A percentile compares a stretch with the other conserved stretches of the same genome.
Evolutionary conservation across 2,888 invertebrate species (phyloP).

Genomic region (Dynastes maya): DNA sequence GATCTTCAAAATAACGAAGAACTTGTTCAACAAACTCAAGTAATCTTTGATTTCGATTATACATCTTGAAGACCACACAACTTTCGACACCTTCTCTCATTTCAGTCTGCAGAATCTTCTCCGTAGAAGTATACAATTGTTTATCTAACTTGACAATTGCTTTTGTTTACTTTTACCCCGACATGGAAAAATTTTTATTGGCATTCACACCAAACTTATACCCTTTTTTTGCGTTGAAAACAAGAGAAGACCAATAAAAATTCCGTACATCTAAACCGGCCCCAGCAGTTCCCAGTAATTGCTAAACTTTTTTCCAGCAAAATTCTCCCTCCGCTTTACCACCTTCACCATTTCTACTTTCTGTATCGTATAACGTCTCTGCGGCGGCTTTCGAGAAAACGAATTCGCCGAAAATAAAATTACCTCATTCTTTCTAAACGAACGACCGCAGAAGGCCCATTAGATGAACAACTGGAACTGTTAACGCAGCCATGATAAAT

Average conservation of each 20-base stretch:
- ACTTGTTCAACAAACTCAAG: no score
- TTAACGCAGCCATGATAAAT: conserved; percentile 26
- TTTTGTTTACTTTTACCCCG: no score
- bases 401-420: conserved; percentile 37
- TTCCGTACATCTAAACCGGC: conserved; percentile 16
- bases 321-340: not conserved
- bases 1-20: no score
- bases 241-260: conserved; percentile 16
- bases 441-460: conserved; percentile 34
- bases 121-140: no score
- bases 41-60: no score
- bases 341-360: no score
- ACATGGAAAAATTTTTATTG: not conserved
- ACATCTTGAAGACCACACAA: no score
- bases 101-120: no score
- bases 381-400: conserved; percentile 29
- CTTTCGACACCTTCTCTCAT: no score
- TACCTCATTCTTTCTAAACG: conserved; percentile 31
- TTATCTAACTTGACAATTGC: no score
- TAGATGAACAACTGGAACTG: conserved; percentile 38
- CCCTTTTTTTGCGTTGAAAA: not conserved
- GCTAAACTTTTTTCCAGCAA: conserved; percentile 18
- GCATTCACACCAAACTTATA: not conserved
- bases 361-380: no score
- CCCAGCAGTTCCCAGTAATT: conserved; percentile 15